phyloP scores from a whole-genome alignment of 2,797 vertebrate genomes.

The Ispidina picta region DNA sequence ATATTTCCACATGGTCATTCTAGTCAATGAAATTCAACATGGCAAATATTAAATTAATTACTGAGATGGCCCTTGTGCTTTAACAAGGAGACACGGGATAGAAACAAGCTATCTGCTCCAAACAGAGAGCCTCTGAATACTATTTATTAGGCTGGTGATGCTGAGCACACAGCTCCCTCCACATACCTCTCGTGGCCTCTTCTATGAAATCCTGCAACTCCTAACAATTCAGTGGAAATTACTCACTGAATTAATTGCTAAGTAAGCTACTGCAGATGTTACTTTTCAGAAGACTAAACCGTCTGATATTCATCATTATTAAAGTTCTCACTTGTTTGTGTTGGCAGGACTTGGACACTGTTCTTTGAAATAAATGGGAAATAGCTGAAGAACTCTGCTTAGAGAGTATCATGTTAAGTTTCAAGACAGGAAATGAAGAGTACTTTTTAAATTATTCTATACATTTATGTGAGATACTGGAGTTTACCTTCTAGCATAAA shows the following conservation, averaged over 20 bases:
- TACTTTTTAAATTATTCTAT: background rate
- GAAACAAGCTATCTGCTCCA: background rate
- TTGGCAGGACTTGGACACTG: background rate
- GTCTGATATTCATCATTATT: background rate
- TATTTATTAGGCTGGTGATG: background rate
- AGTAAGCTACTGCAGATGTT: background rate
- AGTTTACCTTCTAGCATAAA: background rate
- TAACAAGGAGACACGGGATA: background rate
- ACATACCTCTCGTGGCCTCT: background rate
- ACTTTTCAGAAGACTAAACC: background rate
- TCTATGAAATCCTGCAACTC: background rate
- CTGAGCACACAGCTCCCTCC: background rate
- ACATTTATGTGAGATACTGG: background rate
- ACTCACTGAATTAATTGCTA: background rate
- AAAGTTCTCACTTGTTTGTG: conserved; percentile 10
- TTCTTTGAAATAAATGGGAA: background rate
- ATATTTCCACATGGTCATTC: background rate
- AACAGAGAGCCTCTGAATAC: background rate
- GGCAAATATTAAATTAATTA: background rate
- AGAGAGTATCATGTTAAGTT: background rate
- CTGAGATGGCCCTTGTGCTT: background rate
- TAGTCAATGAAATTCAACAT: background rate
- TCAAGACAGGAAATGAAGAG: background rate
- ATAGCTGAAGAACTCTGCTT: background rate
- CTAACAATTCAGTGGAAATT: background rate